Conservation (phyloP, 1,140 invertebrate species). For the Pygmarrhopalites habei region DNA sequence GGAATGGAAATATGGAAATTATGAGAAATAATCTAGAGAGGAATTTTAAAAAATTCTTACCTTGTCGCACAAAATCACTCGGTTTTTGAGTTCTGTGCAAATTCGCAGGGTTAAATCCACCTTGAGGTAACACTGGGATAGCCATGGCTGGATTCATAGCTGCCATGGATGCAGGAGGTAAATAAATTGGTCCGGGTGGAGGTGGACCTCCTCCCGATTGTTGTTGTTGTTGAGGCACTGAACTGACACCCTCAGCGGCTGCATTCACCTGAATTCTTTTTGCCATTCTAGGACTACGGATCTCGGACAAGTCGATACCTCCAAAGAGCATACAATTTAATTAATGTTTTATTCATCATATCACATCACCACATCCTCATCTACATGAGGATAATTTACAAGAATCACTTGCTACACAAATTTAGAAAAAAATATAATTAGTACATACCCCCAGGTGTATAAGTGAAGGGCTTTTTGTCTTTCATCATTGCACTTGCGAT, state of each 20-base stretch:
- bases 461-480: conserved; percentile 85
- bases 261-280: conserved; percentile 61
- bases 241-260: conserved; percentile 43
- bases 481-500: conserved; percentile 91
- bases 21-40: too few species aligned
- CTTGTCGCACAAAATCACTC: conserved; percentile 22
- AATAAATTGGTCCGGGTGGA: conserved; percentile 42
- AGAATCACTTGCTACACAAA: too few species aligned
- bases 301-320: conserved; percentile 84
- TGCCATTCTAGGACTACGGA: conserved; percentile 80
- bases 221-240: too few species aligned
- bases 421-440: too few species aligned
- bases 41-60: too few species aligned
- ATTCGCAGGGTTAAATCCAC: conserved; percentile 35
- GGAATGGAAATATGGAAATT: too few species aligned
- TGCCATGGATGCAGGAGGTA: conserved; percentile 49
- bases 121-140: conserved; percentile 60
- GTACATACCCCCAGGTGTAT: conserved; percentile 83
- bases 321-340: too few species aligned
- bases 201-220: neutral
- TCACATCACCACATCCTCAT: too few species aligned
- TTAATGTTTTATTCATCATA: too few species aligned
- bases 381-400: too few species aligned
- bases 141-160: conserved; percentile 59
- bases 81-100: conserved; percentile 31